Evolutionary conservation across 2,888 invertebrate species (phyloP), one percentile per base, ranked within the genome.

Genomic region (Xanthia icteritia): DNA sequence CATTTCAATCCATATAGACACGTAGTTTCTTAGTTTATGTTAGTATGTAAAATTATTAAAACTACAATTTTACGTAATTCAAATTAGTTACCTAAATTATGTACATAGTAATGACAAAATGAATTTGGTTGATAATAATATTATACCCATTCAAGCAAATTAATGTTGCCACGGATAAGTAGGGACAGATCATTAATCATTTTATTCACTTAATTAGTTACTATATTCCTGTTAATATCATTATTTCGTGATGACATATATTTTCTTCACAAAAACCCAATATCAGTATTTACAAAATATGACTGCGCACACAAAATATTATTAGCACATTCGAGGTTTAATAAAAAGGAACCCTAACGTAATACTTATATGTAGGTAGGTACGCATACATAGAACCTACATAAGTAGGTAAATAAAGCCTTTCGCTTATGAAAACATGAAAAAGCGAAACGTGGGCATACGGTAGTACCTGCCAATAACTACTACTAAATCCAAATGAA

Each of bases 321-420:
- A 67, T 51, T 51, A 80, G 64, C 56, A 58, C 27, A 36, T 73
- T 68, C 17, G 45, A 51, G 9, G 4, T 68, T 79, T 80, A 80
- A 64, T 80, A 68, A 80, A 45, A 80, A 64, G 39, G 17, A 36
- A 31, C 67, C 39, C n/a, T 17, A 63, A n/a, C 13, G 1, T 56
- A 13, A 45, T 51, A 45, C 15, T 45, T 39, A 15, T 4, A n/a
- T 9, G 15, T 27, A 15, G 4, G 17, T 42, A 45, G 6, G 27
- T 60, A 60, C 1, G 27, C 8, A 27, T 23, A 27, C 9, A 39
- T 58, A 27, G 4, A 13, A 51, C 36, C n/a, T 9, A 48, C 1
- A 48, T 48, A 58, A 36, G 27, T 27, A 39, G 54, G 20, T 39
- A 31, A 42, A 58, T 56, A 73, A 13, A 23, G 74, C 58, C 42